Percentiles rank a stretch among this genome's conserved stretches.
Conservation (phyloP, 1,140 invertebrate genomes). For the Plodia interpunctella region DNA sequence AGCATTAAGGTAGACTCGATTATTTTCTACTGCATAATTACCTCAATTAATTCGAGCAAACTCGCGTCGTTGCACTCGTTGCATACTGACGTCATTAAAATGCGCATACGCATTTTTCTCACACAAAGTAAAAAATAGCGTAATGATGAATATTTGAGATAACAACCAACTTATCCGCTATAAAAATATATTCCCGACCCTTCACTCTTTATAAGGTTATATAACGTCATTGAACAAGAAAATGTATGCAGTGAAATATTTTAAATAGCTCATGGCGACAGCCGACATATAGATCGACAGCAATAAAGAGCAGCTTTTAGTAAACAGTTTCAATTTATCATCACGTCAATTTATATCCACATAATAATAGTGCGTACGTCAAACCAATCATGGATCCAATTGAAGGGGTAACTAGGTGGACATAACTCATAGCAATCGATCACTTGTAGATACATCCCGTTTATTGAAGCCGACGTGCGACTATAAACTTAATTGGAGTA, state of each 20-base stretch:
- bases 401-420: constrained; percentile 73
- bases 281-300: constrained; percentile 2
- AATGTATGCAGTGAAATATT: background rate
- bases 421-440: constrained; percentile 67
- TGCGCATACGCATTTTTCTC: constrained; percentile 54
- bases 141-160: constrained; percentile 29
- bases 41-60: constrained; percentile 67
- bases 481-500: constrained; percentile 72
- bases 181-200: constrained; percentile 30
- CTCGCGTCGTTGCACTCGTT: constrained; percentile 40
- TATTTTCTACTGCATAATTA: constrained; percentile 68
- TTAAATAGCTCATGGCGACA: background rate
- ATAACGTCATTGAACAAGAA: constrained; percentile 15
- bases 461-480: constrained; percentile 64
- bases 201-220: constrained; percentile 30
- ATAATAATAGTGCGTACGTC: constrained; percentile 66
- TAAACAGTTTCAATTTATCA: constrained; percentile 61
- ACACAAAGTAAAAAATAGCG: constrained; percentile 34
- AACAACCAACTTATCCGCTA: constrained; percentile 17
- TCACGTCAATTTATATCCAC: constrained; percentile 41
- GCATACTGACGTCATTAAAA: constrained; percentile 50
- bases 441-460: constrained; percentile 60
- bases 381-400: constrained; percentile 72
- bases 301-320: constrained; percentile 36
- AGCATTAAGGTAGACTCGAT: constrained; percentile 56